A percentile compares a stretch with the other conserved stretches of the same genome.
These are phyloP conservation scores for Scelioninae gen. 2 DNA, from an alignment of 2,888 invertebrate genomes.

Conservation along the genomic window DNA sequence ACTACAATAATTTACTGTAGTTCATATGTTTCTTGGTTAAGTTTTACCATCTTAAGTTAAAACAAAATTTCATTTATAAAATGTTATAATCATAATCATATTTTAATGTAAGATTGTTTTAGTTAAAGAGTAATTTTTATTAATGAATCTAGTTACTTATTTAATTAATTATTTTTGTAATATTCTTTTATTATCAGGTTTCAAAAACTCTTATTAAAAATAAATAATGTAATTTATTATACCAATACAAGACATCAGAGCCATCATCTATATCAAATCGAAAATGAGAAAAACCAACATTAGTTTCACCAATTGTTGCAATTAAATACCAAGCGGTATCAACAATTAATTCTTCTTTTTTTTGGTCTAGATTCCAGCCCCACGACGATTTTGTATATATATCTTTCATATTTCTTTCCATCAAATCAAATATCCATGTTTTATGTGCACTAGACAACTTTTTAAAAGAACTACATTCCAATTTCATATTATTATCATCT, in stretches of 20 bases:
- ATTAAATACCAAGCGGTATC: conserved; percentile 81
- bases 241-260: conserved; percentile 84
- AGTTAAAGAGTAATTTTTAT: too few relatives aligned
- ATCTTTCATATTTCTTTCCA: conserved; percentile 86
- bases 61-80: too few relatives aligned
- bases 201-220: too few relatives aligned
- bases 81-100: too few relatives aligned
- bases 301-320: conserved; percentile 75
- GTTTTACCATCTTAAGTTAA: too few relatives aligned
- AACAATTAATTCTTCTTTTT: conserved; percentile 81
- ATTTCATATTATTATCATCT: conserved; percentile 78
- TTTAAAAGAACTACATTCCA: conserved; percentile 79
- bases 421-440: conserved; percentile 85
- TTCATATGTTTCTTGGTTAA: too few relatives aligned
- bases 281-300: conserved; percentile 85
- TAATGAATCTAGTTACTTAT: too few relatives aligned
- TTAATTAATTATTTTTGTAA: too few relatives aligned
- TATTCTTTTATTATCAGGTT: too few relatives aligned
- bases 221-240: conserved; percentile 34
- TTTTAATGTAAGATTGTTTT: too few relatives aligned
- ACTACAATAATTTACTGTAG: too few relatives aligned
- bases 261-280: conserved; percentile 85
- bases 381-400: conserved; percentile 79
- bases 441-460: conserved; percentile 78
- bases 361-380: conserved; percentile 83